These are phyloP conservation scores for Mellivora capensis DNA, from an alignment of 2,113 vertebrate species.

Conservation along the genomic window DNA sequence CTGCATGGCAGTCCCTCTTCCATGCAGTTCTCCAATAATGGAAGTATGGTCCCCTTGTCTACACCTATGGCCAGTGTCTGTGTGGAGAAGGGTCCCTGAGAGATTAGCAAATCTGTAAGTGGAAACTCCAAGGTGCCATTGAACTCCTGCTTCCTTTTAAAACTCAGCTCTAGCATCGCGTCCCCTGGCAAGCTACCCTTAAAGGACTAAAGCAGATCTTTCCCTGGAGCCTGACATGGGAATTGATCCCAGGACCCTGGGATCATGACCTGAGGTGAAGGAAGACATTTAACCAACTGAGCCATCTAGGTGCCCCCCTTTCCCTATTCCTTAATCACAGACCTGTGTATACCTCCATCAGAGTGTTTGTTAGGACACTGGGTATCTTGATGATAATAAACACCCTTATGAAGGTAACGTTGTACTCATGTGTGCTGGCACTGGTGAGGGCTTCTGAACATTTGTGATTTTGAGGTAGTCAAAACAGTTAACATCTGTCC, in stretches of 20 bases:
- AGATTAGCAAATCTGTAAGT: neutral
- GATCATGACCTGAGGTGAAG: neutral
- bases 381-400: neutral
- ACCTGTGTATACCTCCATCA: neutral
- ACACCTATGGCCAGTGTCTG: neutral
- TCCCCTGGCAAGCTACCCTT: neutral
- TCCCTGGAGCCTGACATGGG: neutral
- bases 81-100: neutral
- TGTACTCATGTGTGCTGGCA: neutral
- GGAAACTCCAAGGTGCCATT: neutral
- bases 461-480: slow-evolving; percentile 4
- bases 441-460: neutral
- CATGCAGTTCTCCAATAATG: neutral
- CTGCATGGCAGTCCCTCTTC: neutral
- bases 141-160: neutral
- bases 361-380: neutral
- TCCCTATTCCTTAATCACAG: neutral
- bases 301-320: neutral
- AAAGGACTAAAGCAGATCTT: neutral
- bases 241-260: neutral
- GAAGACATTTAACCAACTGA: neutral
- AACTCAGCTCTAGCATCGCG: neutral
- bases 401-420: neutral
- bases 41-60: neutral
- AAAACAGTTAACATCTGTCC: slow-evolving; percentile 9